Base-by-base conservation (phyloP, 2,888 invertebrate genomes). In the Orgyia antiqua region DNA sequence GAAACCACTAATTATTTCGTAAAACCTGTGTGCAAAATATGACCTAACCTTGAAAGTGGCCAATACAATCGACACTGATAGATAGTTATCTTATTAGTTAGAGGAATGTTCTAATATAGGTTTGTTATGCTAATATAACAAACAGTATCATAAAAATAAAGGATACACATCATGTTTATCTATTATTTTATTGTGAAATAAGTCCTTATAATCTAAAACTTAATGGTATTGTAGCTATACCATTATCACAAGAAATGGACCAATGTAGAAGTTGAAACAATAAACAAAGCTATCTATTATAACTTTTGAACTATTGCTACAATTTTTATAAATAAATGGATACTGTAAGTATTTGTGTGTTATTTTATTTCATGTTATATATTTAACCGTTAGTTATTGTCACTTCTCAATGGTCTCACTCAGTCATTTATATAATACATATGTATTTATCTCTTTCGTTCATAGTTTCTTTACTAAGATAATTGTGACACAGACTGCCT, bases 161-260 rank as follows among this genome's bases (percentile, higher is more conserved):
- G 59, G 52, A 63, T 68, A 75, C 73, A 75, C 65, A 62, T 47
- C 47, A 23, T 56, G 37, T 65, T 63, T 47, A 61, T 69, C 67
- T 45, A 73, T 58, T 64, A 60, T 67, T 82, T 82, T 80, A 82
- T 80, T 82, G 62, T 54, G 62, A 74, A 70, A 64, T 43, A 55
- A 62, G 58, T 67, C 50, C 78, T 80, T 83, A 80, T 44, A 51
- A 56, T 63, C 75, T 80, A 82, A 62, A 59, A 72, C 66, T 68
- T 60, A 44, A 64, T 63, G 64, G 65, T 66, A 68, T 48, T 52
- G n/a, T 64, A 51, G 42, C 43, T 49, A 52, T 60, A 67, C 66
- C 59, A 62, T 41, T 50, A 10, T 41, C 56, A 58, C 58, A 60
- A 58, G 51, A 50, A 51, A 49, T 45, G 51, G 49, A 51, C 44